Conservation (phyloP, 1,140 invertebrate genomes). For the Calephelis virginiensis region DNA sequence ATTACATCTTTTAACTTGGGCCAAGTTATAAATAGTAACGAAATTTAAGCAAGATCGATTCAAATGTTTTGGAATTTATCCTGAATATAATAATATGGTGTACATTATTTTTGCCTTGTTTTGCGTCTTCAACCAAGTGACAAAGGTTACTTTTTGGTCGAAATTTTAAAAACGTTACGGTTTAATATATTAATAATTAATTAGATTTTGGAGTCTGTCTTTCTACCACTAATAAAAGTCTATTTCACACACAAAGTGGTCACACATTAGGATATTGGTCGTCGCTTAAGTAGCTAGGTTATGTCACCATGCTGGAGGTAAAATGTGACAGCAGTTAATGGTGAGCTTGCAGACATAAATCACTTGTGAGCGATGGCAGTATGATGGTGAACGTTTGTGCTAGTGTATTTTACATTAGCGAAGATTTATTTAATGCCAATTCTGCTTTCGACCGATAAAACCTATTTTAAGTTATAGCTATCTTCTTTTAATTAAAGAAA, state of each 20-base stretch:
- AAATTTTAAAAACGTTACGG: too few species aligned
- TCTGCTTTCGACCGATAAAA: slow-evolving; percentile 17
- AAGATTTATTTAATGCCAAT: slow-evolving; percentile 7
- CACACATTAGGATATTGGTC: slow-evolving; percentile 38
- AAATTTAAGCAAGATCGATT: too few species aligned
- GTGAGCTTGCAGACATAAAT: slow-evolving; percentile 60
- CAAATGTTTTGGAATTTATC: too few species aligned
- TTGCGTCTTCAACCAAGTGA: too few species aligned
- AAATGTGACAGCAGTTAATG: slow-evolving; percentile 62
- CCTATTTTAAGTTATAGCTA: slow-evolving; percentile 4
- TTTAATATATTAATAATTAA: too few species aligned
- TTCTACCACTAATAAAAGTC: background rate
- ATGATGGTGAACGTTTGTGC: slow-evolving; percentile 65
- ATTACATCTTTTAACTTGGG: too few species aligned
- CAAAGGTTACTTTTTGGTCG: too few species aligned
- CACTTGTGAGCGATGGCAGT: slow-evolving; percentile 70
- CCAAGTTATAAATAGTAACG: too few species aligned
- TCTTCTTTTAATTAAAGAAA: too few species aligned
- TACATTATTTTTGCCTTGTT: too few species aligned
- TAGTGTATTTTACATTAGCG: slow-evolving; percentile 32
- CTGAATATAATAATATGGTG: too few species aligned
- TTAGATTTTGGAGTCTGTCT: background rate
- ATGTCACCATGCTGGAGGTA: slow-evolving; percentile 68
- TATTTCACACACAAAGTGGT: slow-evolving; percentile 14
- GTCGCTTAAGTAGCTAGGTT: slow-evolving; percentile 70